A percentile compares a stretch with the other conserved stretches of the same genome.
phyloP scores from a whole-genome alignment of 2,888 invertebrate genomes.

The Limnephilus marmoratus region DNA sequence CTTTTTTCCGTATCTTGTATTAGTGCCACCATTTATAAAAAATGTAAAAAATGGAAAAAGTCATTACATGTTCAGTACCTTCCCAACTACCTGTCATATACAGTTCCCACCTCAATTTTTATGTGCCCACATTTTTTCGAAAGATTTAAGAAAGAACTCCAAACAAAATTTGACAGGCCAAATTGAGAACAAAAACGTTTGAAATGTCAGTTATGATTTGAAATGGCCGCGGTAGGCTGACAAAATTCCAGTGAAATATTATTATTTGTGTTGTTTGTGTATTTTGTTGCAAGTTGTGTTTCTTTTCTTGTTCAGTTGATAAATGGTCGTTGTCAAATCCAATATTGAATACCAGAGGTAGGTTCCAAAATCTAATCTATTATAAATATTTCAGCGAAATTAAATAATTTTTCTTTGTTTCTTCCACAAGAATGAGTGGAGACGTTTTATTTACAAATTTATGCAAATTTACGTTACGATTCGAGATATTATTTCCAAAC shows the following conservation, averaged over 20 bases:
- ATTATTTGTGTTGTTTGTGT: slow-evolving; percentile 54
- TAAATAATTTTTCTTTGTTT: slow-evolving; percentile 20
- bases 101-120: not conserved
- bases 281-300: slow-evolving; percentile 40
- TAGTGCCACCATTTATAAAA: not conserved
- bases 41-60: not conserved
- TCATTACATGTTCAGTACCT: not conserved
- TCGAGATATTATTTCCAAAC: not conserved
- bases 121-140: not conserved
- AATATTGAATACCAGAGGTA: slow-evolving; percentile 11
- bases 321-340: slow-evolving; percentile 24
- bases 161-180: not conserved
- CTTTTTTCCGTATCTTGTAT: not conserved
- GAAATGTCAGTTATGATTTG: slow-evolving; percentile 29
- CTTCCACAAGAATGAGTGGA: not conserved
- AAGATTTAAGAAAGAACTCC: not conserved
- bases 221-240: slow-evolving; percentile 34
- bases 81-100: not conserved
- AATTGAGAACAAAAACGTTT: slow-evolving; percentile 6
- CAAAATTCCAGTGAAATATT: slow-evolving; percentile 53
- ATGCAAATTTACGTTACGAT: not conserved
- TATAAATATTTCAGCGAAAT: not conserved
- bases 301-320: slow-evolving; percentile 45
- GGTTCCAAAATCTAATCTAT: not conserved
- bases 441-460: not conserved